These are phyloP conservation scores for Artemisiospiza belli DNA, from an alignment of 2,113 vertebrate species.

Conservation along the genomic window DNA sequence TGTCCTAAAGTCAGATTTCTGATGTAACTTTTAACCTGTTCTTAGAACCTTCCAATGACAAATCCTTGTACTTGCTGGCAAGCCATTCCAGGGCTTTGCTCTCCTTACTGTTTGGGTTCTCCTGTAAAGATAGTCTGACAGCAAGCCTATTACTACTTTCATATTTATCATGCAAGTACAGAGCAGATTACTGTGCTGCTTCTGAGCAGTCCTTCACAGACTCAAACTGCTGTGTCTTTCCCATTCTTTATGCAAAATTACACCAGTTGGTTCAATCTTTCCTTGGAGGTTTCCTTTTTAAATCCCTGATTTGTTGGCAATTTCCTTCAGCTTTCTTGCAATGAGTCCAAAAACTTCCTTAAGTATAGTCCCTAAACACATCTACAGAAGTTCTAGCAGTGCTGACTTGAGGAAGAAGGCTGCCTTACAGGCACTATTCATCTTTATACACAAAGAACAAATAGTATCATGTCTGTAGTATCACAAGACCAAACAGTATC, in stretches of 20 bases:
- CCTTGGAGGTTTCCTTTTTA: not conserved
- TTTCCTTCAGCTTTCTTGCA: not conserved
- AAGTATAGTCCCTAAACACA: not conserved
- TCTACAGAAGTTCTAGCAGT: not conserved
- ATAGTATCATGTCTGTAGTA: not conserved
- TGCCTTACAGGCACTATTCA: not conserved
- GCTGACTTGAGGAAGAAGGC: not conserved
- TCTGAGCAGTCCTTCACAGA: not conserved
- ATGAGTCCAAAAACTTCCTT: not conserved
- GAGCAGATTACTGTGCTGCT: not conserved
- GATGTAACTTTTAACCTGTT: not conserved
- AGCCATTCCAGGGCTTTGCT: not conserved
- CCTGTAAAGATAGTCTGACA: not conserved
- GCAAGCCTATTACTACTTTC: not conserved
- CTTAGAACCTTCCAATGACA: not conserved
- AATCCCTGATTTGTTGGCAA: not conserved
- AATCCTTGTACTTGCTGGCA: not conserved
- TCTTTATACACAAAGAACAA: not conserved
- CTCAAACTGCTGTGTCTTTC: not conserved
- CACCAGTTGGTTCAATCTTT: not conserved
- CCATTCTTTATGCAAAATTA: not conserved
- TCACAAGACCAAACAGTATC: not conserved
- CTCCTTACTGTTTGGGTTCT: not conserved
- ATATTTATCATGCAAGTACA: not conserved
- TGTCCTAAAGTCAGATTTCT: not conserved